Conservation (phyloP, 2,113 vertebrate genomes). For the Myiozetetes cayanensis region DNA sequence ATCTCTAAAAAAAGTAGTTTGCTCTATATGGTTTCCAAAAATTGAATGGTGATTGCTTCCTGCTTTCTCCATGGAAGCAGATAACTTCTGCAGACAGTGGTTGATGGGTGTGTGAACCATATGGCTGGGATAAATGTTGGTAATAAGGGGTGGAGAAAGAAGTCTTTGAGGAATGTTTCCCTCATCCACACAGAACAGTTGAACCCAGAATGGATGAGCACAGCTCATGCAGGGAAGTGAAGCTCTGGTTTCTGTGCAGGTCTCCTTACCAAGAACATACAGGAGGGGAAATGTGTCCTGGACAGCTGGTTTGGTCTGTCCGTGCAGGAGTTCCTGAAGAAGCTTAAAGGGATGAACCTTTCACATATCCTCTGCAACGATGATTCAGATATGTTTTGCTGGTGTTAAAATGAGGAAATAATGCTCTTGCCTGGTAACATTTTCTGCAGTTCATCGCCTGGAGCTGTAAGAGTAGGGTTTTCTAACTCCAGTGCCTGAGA, state of each 20-base stretch:
- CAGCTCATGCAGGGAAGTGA: fast-evolving
- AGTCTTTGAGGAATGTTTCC: background rate
- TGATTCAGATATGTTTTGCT: background rate
- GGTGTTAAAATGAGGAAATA: background rate
- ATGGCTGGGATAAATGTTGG: background rate
- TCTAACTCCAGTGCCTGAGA: background rate
- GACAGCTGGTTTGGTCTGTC: background rate
- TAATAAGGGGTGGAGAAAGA: background rate
- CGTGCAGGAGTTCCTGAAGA: background rate
- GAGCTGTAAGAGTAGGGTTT: background rate
- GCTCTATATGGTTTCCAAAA: background rate
- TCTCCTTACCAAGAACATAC: background rate
- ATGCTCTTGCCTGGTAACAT: background rate
- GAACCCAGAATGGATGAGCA: background rate
- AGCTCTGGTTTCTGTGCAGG: background rate
- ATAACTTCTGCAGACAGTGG: background rate
- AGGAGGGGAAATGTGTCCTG: background rate
- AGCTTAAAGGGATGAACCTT: background rate
- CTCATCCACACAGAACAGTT: background rate
- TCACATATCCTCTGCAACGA: fast-evolving
- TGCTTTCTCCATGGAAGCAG: background rate
- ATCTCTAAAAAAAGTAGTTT: background rate
- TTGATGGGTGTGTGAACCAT: background rate
- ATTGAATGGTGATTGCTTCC: background rate
- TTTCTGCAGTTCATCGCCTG: background rate